Evolutionary conservation across 2,113 vertebrate species (phyloP).

Genomic region (Eulemur rufifrons): DNA sequence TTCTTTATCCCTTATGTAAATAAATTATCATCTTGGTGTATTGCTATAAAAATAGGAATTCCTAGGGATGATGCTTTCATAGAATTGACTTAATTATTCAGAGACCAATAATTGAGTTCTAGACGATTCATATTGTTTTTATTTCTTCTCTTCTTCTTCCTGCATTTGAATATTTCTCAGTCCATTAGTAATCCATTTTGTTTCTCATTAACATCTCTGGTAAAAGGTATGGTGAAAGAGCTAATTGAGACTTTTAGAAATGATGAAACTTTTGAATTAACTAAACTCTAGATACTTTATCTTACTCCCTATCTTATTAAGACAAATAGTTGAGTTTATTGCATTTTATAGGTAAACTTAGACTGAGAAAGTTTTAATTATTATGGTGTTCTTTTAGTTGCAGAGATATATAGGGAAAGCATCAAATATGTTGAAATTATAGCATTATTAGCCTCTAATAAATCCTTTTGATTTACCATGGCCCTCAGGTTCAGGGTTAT

Average conservation of each 20-base stretch:
- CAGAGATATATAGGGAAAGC: background rate
- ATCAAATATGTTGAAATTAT: conserved; percentile 25
- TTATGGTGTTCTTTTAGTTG: background rate
- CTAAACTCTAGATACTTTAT: background rate
- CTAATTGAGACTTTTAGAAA: conserved; percentile 37
- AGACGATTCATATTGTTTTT: conserved; percentile 44
- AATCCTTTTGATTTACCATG: background rate
- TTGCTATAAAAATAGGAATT: conserved; percentile 35
- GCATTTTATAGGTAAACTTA: background rate
- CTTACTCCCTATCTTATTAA: background rate
- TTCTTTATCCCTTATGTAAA: background rate
- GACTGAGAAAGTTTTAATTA: background rate
- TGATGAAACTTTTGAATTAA: conserved; percentile 50
- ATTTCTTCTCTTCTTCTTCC: conserved; percentile 33
- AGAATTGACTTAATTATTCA: conserved; percentile 58
- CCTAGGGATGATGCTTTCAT: background rate
- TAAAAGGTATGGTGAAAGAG: conserved; percentile 25
- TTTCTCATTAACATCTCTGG: conserved; percentile 55
- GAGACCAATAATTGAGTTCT: conserved; percentile 44
- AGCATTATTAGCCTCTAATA: background rate
- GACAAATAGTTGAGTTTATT: background rate
- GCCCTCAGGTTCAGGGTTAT: background rate
- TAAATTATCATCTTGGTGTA: conserved; percentile 10
- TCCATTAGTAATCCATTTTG: conserved; percentile 44
- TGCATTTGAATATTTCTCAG: conserved; percentile 53